These are phyloP conservation scores for Bilobella aurantiaca DNA, from an alignment of 1,140 invertebrate species.

Conservation along the genomic window DNA sequence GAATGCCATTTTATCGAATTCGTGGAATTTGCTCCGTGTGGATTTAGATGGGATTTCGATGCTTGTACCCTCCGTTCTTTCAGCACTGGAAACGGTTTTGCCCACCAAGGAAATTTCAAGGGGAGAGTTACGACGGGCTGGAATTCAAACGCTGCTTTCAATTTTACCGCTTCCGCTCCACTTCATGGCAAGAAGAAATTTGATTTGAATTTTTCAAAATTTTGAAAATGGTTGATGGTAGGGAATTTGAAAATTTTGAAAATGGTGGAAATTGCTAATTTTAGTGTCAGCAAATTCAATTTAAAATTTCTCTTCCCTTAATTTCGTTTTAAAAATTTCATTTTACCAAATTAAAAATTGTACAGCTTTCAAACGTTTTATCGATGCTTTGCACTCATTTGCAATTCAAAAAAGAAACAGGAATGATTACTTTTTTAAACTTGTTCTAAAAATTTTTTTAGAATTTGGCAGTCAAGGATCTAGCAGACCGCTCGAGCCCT, in stretches of 20 bases:
- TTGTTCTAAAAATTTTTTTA: constrained; percentile 37
- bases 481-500: constrained; percentile 36
- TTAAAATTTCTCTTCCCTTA: no score
- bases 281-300: no score
- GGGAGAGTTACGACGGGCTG: constrained; percentile 70
- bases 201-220: no score
- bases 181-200: constrained; percentile 67
- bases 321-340: no score
- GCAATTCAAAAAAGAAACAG: no score
- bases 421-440: constrained; percentile 7
- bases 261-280: no score
- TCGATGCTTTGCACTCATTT: no score
- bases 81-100: constrained; percentile 76
- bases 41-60: constrained; percentile 89
- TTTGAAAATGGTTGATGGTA: no score
- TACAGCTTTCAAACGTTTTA: no score
- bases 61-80: constrained; percentile 75
- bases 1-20: constrained; percentile 69
- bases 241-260: no score
- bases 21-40: constrained; percentile 66
- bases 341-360: no score
- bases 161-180: constrained; percentile 81
- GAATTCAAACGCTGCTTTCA: constrained; percentile 79
- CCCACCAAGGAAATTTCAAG: constrained; percentile 58
- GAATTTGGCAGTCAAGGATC: constrained; percentile 62